Base-by-base conservation (phyloP, 37 sponge, comb jelly and placozoan species). In the Axinella damicornis region DNA sequence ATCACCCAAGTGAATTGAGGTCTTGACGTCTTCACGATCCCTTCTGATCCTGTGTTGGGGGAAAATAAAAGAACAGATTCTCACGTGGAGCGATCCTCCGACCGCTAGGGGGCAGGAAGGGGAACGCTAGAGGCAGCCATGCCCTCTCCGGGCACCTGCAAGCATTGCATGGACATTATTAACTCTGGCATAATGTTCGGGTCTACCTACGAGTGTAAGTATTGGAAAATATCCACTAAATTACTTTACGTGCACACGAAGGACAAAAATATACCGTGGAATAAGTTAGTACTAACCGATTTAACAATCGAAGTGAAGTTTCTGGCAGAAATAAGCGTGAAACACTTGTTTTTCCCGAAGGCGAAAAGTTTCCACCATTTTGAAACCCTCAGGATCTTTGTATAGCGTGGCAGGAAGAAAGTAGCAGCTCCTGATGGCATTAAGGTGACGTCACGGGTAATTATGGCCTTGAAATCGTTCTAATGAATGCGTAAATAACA, bases 391-490 rank as follows among this genome's bases (percentile, higher is more conserved):
- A 66, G 65, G 22, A 34, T 89, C 55, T 88, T 34, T 88, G 78
- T 79, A 77, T 27, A 80, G 69, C 69, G 75, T 73, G 80, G 90
- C 90, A 89, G 90, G 90, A 83, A 89, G 84, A 83, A 30, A 77
- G 60, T 65, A 62, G 76, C 67, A 83, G 72, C 71, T 78, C 55
- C 67, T 53, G 32, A 62, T 78, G 85, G 90, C 66, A 89, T 89
- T 89, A 84, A 89, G 24, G 79, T 89, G 90, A 89, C 90, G 90
- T 89, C 90, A 89, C 90, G 71, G 61, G 30, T 73, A 84, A 89
- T 89, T 89, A 84, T 89, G 85, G 58, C 74, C 83, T 84, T 79
- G 85, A 84, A 83, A 84, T 72, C 68, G 76, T 77, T 71, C 59
- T 57, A 75, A 81, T 66, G 73, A 78, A 83, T 83, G 85, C 68